Evolutionary conservation across 2,113 vertebrate genomes (phyloP).

Genomic region (Chlorodrepanis virens): DNA sequence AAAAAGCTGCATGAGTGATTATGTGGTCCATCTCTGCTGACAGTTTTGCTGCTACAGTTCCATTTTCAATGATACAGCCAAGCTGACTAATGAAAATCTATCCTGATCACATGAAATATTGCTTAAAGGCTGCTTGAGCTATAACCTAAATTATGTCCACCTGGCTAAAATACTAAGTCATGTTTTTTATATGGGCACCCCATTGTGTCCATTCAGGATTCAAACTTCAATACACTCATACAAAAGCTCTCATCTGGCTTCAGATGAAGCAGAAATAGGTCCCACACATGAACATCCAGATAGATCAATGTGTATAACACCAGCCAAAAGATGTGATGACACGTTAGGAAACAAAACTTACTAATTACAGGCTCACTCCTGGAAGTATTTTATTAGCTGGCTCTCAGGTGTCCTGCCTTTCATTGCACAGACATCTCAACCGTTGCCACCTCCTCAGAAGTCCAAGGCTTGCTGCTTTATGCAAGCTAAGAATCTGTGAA

Average conservation of each 20-base stretch:
- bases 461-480: not conserved
- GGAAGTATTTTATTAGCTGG: not conserved
- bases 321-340: not conserved
- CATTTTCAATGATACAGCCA: not conserved
- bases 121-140: not conserved
- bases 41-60: not conserved
- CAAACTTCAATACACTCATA: accelerated
- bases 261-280: not conserved
- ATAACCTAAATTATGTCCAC: not conserved
- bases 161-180: not conserved
- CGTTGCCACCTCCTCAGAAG: not conserved
- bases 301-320: not conserved
- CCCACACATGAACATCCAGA: not conserved
- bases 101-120: not conserved
- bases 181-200: not conserved
- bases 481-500: not conserved
- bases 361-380: not conserved
- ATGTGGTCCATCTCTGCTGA: not conserved
- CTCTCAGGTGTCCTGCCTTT: not conserved
- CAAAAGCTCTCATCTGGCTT: not conserved
- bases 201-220: not conserved
- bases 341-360: not conserved
- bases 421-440: not conserved
- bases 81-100: not conserved
- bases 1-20: not conserved